phyloP scores from a whole-genome alignment of 2,797 vertebrate genomes.

The Limnodromus scolopaceus region DNA sequence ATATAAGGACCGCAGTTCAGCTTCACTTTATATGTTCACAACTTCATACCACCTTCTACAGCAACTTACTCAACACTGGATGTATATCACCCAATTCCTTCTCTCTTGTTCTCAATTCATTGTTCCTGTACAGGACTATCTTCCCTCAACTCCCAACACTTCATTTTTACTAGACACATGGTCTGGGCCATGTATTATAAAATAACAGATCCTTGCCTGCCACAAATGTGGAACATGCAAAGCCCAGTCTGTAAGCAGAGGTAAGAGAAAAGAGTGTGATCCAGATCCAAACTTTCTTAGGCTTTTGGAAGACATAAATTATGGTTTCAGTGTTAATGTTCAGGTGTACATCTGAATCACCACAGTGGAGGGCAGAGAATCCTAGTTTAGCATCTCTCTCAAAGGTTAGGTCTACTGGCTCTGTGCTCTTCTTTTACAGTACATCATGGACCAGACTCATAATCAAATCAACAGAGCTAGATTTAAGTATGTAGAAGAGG shows the following conservation, averaged over 20 bases:
- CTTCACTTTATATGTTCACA: neutral
- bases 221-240: neutral
- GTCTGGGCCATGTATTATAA: neutral
- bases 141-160: neutral
- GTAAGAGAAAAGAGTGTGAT: neutral
- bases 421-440: neutral
- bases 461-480: neutral
- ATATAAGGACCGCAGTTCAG: neutral
- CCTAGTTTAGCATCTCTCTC: neutral
- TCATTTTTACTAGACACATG: neutral
- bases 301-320: neutral
- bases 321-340: neutral
- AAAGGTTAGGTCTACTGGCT: neutral
- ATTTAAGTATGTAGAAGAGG: neutral
- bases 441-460: neutral
- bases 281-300: neutral
- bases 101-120: neutral
- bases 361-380: neutral
- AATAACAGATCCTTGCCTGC: neutral
- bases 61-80: neutral
- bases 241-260: neutral
- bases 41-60: neutral
- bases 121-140: neutral
- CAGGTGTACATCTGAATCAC: neutral
- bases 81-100: neutral